Evolutionary conservation across 2,113 vertebrate species (phyloP).

Genomic region (Plectropomus leopardus): DNA sequence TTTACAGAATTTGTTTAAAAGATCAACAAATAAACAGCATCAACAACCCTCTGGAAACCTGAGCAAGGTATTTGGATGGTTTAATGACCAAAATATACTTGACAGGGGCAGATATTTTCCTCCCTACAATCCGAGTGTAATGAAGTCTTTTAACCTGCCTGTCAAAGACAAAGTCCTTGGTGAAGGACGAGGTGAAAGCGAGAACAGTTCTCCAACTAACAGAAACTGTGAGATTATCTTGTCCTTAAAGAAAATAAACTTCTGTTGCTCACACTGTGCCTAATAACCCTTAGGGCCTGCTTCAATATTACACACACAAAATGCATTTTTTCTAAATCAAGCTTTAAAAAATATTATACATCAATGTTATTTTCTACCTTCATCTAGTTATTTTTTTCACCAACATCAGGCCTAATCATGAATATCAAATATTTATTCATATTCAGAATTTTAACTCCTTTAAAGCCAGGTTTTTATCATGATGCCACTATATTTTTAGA

Average conservation of each 20-base stretch:
- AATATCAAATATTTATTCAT: too few species aligned
- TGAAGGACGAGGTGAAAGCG: constrained; percentile 15
- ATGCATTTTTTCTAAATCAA: too few species aligned
- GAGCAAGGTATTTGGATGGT: background rate
- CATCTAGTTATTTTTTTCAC: too few species aligned
- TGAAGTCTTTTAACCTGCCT: constrained; percentile 13
- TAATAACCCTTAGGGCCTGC: too few species aligned
- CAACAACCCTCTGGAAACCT: background rate
- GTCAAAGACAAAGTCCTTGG: constrained; percentile 8
- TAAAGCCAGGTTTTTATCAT: too few species aligned
- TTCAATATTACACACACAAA: too few species aligned
- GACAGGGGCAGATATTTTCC: constrained; percentile 25
- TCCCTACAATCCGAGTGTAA: constrained; percentile 6
- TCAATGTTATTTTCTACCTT: too few species aligned
- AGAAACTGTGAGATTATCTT: constrained; percentile 26
- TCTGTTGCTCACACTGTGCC: constrained; percentile 12
- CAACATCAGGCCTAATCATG: too few species aligned
- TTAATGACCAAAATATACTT: constrained; percentile 14
- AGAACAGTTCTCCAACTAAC: constrained; percentile 15
- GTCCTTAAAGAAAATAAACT: constrained; percentile 41
- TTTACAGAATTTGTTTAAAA: background rate
- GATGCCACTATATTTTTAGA: too few species aligned
- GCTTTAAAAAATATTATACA: too few species aligned
- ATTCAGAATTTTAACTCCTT: too few species aligned
- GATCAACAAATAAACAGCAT: constrained; percentile 9